phyloP scores from a whole-genome alignment of 2,113 vertebrate species.

The Takifugu flavidus region DNA sequence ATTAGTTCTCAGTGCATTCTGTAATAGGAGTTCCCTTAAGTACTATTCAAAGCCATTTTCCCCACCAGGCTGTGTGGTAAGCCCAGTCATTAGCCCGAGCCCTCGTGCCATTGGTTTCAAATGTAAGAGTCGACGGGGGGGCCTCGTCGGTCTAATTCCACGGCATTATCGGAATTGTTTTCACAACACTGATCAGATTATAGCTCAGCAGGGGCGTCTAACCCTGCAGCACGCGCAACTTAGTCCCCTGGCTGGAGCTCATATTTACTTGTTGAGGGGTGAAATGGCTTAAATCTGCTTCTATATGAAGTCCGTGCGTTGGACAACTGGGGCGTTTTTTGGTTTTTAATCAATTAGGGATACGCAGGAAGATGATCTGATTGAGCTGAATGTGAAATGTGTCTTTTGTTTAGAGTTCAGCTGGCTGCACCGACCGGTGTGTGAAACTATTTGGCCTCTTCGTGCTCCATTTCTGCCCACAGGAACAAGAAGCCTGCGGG shows the following conservation, averaged over 20 bases:
- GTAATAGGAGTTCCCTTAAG: constrained; percentile 70
- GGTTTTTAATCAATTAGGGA: background rate
- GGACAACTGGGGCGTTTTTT: background rate
- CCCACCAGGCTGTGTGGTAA: constrained; percentile 65
- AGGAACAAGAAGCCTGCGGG: background rate
- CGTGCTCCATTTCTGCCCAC: background rate
- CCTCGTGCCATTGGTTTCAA: constrained; percentile 67
- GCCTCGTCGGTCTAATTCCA: constrained; percentile 69
- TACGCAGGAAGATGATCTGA: background rate
- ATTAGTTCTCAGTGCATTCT: constrained; percentile 67
- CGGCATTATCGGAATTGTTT: constrained; percentile 79
- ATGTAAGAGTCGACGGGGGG: constrained; percentile 70
- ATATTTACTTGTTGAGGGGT: constrained; percentile 38
- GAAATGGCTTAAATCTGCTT: background rate
- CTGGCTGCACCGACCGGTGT: background rate
- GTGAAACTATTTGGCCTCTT: background rate
- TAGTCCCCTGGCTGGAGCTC: constrained; percentile 43
- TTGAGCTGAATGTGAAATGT: too few relatives aligned
- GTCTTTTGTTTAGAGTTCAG: too few relatives aligned
- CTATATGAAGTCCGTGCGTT: background rate
- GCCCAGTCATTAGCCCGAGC: constrained; percentile 70
- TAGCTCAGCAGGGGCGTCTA: constrained; percentile 73
- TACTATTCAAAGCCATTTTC: constrained; percentile 74
- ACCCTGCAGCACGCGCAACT: constrained; percentile 55
- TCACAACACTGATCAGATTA: constrained; percentile 79